These are phyloP conservation scores for Drusus annulatus DNA, from an alignment of 1,140 invertebrate species.

Conservation along the genomic window DNA sequence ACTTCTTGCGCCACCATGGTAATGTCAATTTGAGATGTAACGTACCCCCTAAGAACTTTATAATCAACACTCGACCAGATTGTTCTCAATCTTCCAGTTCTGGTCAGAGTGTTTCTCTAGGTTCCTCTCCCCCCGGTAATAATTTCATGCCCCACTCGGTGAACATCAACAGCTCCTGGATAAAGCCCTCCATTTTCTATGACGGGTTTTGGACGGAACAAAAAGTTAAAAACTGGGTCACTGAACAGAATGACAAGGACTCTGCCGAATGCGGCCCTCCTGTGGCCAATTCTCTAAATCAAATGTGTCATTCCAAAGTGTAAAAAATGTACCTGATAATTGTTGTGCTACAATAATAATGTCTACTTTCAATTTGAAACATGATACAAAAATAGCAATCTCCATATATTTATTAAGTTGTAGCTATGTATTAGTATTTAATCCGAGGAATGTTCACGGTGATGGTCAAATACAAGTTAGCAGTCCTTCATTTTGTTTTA, in stretches of 20 bases:
- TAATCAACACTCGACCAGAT: slow-evolving; percentile 61
- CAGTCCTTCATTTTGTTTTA: no score
- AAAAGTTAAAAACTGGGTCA: slow-evolving; percentile 70
- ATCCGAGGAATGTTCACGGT: no score
- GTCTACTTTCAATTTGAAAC: slow-evolving; percentile 7
- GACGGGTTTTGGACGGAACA: slow-evolving; percentile 71
- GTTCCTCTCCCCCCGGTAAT: slow-evolving; percentile 57
- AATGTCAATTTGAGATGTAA: slow-evolving; percentile 68
- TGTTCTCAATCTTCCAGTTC: slow-evolving; percentile 22
- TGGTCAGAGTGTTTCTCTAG: slow-evolving; percentile 55
- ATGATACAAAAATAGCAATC: slow-evolving; percentile 36
- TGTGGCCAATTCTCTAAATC: slow-evolving; percentile 56
- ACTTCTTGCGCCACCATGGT: slow-evolving; percentile 62
- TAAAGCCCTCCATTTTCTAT: slow-evolving; percentile 70
- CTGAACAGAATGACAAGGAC: slow-evolving; percentile 68
- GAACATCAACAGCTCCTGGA: slow-evolving; percentile 64
- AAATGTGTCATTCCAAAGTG: slow-evolving; percentile 60
- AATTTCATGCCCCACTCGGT: slow-evolving; percentile 47
- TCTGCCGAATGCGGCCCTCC: background rate
- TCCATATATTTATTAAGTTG: slow-evolving; percentile 19
- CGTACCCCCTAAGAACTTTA: slow-evolving; percentile 65
- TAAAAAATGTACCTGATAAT: slow-evolving; percentile 57
- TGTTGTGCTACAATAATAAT: slow-evolving; percentile 45
- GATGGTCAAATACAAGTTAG: no score
- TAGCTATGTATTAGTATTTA: no score